Evolutionary conservation across 1,140 invertebrate genomes (phyloP), one percentile per base, ranked within the genome.

Genomic region (Cataglyphis hispanica): DNA sequence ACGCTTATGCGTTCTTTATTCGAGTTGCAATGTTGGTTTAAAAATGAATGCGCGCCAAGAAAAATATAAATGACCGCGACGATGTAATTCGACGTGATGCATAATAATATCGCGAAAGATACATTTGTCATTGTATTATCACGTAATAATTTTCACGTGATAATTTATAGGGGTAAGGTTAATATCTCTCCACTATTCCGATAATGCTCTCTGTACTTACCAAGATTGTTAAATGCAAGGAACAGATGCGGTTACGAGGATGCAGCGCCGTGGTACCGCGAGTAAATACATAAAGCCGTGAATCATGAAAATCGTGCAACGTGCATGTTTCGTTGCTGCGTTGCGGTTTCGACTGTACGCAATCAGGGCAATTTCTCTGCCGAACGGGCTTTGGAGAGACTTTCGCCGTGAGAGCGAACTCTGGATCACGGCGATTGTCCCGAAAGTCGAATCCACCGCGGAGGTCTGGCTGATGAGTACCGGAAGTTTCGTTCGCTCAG

Each of bases 401-500:
- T 50, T 50, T 50, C 46, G 56, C 4, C 50, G 34, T 16, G 60
- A 22, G 3, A 40, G 25, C n/a, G 27, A 50, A 60, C 64, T 11
- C 7, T 43, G 46, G 64, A 84, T 87, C 80, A 64, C 27, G 27
- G 13, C 61, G 78, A 83, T 83, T 74, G 67, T 81, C 78, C 25
- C 50, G 46, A 50, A 50, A 60, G 66, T 83, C 81, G 81, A 76
- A 77, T 75, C 5, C 46, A 56, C 22, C 58, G 37, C 31, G 46
- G 37, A 22, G 19, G 66, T 34, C 37, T 22, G 40, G 8, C 13
- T 43, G 56, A 61, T 84, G 31, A 72, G 40, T 11, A 43, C 84
- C 75, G 83, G 67, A 89, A 89, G 86, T 89, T 89, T 86, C 69
- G 53, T 19, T 37, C 22, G 34, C 67, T 27, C 69, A 27, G 64